phyloP scores from a whole-genome alignment of 1,140 invertebrate species.

The Diachasma alloeum region DNA sequence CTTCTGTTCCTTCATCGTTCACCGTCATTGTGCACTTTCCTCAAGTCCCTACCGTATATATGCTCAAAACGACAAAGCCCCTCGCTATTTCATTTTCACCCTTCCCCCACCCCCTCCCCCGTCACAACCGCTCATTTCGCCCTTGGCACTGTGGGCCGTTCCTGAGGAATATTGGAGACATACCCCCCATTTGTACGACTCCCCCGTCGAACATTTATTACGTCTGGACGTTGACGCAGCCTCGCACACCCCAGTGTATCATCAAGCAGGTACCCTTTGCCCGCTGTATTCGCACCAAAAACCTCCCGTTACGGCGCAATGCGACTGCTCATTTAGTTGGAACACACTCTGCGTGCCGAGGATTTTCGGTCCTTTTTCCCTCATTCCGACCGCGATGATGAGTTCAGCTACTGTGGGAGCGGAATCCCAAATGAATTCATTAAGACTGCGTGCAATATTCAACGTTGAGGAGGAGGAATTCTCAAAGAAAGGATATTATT shows the following conservation, averaged over 20 bases:
- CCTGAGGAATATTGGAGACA: neutral
- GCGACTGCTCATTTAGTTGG: neutral
- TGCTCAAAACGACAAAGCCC: constrained; percentile 25
- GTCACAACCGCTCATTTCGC: constrained; percentile 10
- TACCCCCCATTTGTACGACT: neutral
- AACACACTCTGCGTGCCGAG: neutral
- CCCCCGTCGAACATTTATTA: neutral
- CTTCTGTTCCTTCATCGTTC: constrained; percentile 8
- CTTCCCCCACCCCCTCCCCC: neutral
- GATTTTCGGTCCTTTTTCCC: neutral
- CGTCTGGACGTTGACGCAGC: neutral
- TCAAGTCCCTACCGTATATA: neutral
- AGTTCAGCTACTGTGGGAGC: neutral
- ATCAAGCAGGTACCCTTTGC: neutral
- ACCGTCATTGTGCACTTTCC: constrained; percentile 16
- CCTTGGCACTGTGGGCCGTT: neutral
- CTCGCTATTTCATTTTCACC: constrained; percentile 18
- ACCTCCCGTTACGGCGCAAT: neutral
- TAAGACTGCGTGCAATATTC: neutral
- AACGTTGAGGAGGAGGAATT: neutral
- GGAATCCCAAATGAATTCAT: constrained; percentile 25
- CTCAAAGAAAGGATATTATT: neutral
- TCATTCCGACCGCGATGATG: constrained; percentile 16
- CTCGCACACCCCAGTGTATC: neutral
- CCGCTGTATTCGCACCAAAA: neutral